A percentile compares a stretch with the other conserved stretches of the same genome.
phyloP scores from a whole-genome alignment of 1,140 invertebrate genomes.

The Ostrea edulis region DNA sequence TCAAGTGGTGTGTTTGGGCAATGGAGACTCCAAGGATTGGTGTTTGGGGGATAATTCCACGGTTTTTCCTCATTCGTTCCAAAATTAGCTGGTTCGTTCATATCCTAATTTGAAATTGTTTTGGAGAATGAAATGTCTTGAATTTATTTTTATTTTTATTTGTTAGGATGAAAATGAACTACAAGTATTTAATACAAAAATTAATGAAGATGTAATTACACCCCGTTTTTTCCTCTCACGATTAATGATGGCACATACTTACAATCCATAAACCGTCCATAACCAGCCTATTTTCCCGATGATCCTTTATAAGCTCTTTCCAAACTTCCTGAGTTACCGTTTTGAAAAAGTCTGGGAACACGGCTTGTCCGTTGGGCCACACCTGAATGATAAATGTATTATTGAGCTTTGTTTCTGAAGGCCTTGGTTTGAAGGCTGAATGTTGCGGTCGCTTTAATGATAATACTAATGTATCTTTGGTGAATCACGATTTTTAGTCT shows the following conservation, averaged over 20 bases:
- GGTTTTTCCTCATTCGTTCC: slow-evolving; percentile 76
- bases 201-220: background rate
- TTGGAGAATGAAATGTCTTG: background rate
- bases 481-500: too few species aligned
- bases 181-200: background rate
- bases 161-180: background rate
- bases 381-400: slow-evolving; percentile 59
- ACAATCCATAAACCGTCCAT: slow-evolving; percentile 77
- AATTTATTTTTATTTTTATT: background rate
- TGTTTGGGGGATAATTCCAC: slow-evolving; percentile 73
- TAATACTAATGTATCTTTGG: too few species aligned
- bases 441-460: too few species aligned
- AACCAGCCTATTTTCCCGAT: slow-evolving; percentile 54
- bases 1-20: slow-evolving; percentile 66
- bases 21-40: slow-evolving; percentile 68
- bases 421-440: too few species aligned
- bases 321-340: slow-evolving; percentile 65
- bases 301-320: slow-evolving; percentile 67
- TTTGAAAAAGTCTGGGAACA: slow-evolving; percentile 77
- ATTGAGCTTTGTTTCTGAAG: too few species aligned
- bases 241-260: slow-evolving; percentile 50
- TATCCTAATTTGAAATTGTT: slow-evolving; percentile 77
- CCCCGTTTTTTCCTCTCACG: background rate
- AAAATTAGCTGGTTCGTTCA: slow-evolving; percentile 80
- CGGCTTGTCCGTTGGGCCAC: slow-evolving; percentile 72